These are phyloP conservation scores for Laticauda colubrina DNA, from an alignment of 2,113 vertebrate species.

Conservation along the genomic window DNA sequence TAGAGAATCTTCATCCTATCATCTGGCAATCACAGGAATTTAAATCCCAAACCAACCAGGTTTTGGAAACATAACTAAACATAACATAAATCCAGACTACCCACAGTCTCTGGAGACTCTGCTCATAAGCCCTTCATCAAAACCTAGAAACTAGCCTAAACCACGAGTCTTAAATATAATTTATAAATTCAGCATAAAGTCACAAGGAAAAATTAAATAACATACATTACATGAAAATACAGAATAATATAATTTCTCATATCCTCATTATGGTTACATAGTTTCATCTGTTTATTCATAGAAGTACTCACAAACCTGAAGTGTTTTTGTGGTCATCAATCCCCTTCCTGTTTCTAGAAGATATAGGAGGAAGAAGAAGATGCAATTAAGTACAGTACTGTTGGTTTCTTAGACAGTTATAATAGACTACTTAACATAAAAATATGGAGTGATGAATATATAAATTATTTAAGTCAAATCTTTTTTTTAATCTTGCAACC, in stretches of 20 bases:
- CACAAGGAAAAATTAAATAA: background rate
- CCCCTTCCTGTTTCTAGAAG: slow-evolving; percentile 86
- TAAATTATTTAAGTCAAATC: rapidly evolving
- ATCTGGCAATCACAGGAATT: background rate
- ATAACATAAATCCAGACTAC: background rate
- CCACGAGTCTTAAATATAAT: background rate
- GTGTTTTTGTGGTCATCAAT: slow-evolving; percentile 73
- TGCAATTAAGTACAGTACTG: background rate
- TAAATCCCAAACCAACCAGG: background rate
- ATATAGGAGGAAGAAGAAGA: slow-evolving; percentile 6
- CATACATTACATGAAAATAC: background rate
- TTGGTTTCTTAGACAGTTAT: background rate
- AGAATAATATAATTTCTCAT: slow-evolving; percentile 5
- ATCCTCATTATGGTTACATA: background rate
- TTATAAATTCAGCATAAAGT: background rate
- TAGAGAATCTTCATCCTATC: background rate
- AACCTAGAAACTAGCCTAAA: background rate
- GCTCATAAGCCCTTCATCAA: background rate
- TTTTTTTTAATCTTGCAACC: background rate
- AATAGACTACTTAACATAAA: background rate
- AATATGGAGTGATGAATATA: background rate
- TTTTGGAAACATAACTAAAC: background rate
- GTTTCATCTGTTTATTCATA: background rate
- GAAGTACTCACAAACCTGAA: slow-evolving; percentile 72
- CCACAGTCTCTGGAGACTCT: background rate